phyloP scores from a whole-genome alignment of 1,140 invertebrate genomes.

The Hylaeus volcanicus region DNA sequence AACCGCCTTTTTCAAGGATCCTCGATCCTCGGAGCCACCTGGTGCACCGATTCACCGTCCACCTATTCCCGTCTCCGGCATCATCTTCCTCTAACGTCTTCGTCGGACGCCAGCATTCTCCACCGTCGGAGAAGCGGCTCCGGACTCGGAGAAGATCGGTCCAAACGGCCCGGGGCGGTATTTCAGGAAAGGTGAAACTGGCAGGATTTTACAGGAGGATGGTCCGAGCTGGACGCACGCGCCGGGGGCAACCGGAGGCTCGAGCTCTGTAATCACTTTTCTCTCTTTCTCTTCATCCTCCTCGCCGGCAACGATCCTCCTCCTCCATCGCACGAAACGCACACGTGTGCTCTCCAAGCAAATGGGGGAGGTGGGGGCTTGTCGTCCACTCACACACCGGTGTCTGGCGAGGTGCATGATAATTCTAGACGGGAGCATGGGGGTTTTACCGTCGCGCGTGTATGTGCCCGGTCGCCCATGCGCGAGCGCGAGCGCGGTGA shows the following conservation, averaged over 20 bases:
- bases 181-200: constrained; percentile 65
- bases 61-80: constrained; percentile 12
- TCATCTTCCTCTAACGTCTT: constrained; percentile 32
- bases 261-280: constrained; percentile 79
- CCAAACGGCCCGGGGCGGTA: constrained; percentile 54
- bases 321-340: constrained; percentile 18
- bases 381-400: constrained; percentile 48
- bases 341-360: constrained; percentile 35
- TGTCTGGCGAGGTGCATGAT: constrained; percentile 63
- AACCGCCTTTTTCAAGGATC: constrained; percentile 46
- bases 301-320: not conserved
- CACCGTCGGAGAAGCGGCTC: constrained; percentile 39
- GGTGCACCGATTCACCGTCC: constrained; percentile 47
- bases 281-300: constrained; percentile 30
- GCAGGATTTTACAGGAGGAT: constrained; percentile 58
- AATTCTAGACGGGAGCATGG: constrained; percentile 61
- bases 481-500: constrained; percentile 53
- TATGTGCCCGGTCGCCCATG: constrained; percentile 58
- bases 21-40: constrained; percentile 64
- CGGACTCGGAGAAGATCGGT: constrained; percentile 35
- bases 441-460: constrained; percentile 47
- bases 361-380: not conserved
- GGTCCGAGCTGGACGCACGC: constrained; percentile 75
- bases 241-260: constrained; percentile 79
- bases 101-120: constrained; percentile 48